Conservation (phyloP, 2,888 invertebrate species). For the Cantharis nigra region DNA sequence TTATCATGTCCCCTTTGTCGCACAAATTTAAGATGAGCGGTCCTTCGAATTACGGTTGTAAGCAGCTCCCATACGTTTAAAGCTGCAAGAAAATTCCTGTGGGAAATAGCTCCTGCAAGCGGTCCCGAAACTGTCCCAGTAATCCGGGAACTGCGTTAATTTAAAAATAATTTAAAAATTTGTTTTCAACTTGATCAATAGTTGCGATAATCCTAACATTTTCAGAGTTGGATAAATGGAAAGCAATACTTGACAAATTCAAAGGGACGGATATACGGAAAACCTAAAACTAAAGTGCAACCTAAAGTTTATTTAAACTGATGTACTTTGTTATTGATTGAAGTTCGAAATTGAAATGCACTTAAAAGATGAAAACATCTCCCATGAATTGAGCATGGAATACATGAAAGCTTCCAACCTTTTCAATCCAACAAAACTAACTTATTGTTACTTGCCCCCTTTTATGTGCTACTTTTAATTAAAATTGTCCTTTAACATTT, state of each 20-base stretch:
- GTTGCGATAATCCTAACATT: background rate
- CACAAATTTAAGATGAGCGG: background rate
- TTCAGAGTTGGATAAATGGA: background rate
- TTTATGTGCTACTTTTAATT: background rate
- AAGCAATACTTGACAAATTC: background rate
- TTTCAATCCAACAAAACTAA: background rate
- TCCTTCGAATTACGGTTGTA: background rate
- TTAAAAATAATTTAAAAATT: background rate
- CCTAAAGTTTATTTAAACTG: background rate
- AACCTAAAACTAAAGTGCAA: background rate
- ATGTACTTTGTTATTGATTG: background rate
- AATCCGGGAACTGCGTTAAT: background rate
- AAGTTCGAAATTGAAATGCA: background rate
- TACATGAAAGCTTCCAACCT: background rate
- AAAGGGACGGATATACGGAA: background rate
- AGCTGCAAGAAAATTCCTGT: background rate
- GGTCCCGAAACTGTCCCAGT: background rate
- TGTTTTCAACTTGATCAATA: background rate
- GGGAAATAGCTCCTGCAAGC: background rate
- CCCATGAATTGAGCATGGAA: background rate
- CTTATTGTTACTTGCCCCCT: background rate
- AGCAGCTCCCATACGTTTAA: background rate
- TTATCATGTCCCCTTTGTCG: background rate
- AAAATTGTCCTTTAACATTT: background rate
- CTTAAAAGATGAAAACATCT: background rate